Base-by-base conservation (phyloP, 2,888 invertebrate species). In the Sphinx pinastri region DNA sequence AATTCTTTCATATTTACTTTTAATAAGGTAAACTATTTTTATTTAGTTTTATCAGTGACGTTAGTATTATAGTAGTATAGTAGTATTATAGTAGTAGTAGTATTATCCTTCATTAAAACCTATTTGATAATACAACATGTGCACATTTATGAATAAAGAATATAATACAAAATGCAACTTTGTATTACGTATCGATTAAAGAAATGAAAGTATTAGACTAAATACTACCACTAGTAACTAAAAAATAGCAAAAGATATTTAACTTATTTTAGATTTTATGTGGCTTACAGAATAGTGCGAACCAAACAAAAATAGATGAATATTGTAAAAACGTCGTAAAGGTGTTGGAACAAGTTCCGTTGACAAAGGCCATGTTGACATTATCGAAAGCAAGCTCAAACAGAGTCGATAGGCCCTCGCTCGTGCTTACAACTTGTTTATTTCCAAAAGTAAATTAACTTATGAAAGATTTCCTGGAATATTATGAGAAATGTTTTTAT, bases 331-430 rank as follows among this genome's bases (percentile, higher is more conserved):
- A 84, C 78, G 80, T 80, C 83, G 87, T 84, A 87, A 85, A 85
- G 83, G 81, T 83, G 86, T 85, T 84, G 84, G 79, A 85, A 86
- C 91, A 82, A 87, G 92, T 92, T 90, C 89, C 90, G 88, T 86
- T 88, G 89, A 78, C 84, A 82, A 80, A 85, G 85, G 84, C 81
- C 82, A 72, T 92, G 88, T 93, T 93, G 92, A 93, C 93, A 88
- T 84, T 91, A 91, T 92, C 90, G 90, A 92, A 90, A 90, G 91
- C 85, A 87, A 89, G 86, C 87, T 88, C 89, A 91, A 90, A 91
- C 88, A 92, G 76, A 75, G 74, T 78, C 79, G 81, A 85, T 86
- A 84, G 81, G 77, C 75, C 80, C 83, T 77, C 78, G 63, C 75
- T 72, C 72, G 71, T 86, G 84, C 89, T 87, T 84, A 88, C 88